A percentile compares a stretch with the other conserved stretches of the same genome.
phyloP scores from a whole-genome alignment of 2,888 invertebrate species.

The Tolmerus cingulatus region DNA sequence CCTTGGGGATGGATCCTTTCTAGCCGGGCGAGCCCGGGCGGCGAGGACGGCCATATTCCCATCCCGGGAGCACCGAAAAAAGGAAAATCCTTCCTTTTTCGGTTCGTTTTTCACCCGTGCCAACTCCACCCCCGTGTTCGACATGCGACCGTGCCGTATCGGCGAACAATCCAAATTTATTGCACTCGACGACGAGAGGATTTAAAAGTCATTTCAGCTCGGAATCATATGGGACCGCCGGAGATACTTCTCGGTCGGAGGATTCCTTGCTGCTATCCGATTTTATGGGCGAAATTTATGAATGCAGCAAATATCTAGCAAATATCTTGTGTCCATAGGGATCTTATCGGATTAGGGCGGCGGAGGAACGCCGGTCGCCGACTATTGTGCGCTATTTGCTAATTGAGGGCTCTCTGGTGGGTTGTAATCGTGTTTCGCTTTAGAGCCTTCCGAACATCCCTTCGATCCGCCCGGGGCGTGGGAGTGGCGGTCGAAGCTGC shows the following conservation, averaged over 20 bases:
- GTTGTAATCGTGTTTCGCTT: background rate
- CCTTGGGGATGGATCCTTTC: background rate
- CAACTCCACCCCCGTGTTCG: background rate
- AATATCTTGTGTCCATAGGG: constrained; percentile 12
- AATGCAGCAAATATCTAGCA: constrained; percentile 17
- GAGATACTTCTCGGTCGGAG: constrained; percentile 8
- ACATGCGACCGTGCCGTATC: background rate
- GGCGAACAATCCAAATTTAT: constrained; percentile 30
- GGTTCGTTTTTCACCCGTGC: background rate
- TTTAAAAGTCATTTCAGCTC: constrained; percentile 32
- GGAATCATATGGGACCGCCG: constrained; percentile 29
- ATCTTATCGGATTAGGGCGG: background rate
- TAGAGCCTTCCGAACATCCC: background rate
- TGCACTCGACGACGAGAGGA: constrained; percentile 28
- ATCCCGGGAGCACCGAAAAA: background rate
- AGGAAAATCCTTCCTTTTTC: background rate
- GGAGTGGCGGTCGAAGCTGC: background rate
- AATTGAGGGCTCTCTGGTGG: background rate
- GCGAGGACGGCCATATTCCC: background rate
- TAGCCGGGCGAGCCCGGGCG: background rate
- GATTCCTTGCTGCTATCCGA: background rate
- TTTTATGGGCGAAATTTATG: constrained; percentile 20
- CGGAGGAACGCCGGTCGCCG: background rate
- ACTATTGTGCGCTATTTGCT: background rate
- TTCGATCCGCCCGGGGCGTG: background rate